phyloP scores from a whole-genome alignment of 1,140 invertebrate species.

The Chlorops oryzae region DNA sequence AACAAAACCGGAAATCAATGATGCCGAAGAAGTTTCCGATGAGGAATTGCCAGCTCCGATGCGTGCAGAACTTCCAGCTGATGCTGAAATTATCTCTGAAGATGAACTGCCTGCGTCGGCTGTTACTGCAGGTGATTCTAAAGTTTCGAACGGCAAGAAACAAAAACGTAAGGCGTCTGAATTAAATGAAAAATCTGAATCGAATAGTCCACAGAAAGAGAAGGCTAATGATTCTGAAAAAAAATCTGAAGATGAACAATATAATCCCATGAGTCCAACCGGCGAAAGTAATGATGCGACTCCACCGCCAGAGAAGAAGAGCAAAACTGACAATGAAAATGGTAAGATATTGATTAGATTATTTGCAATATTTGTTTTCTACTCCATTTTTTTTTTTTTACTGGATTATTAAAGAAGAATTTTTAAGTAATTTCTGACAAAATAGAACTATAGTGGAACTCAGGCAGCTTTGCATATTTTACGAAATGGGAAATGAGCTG shows the following conservation, averaged over 20 bases:
- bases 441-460: too few species aligned
- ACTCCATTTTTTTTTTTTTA: too few species aligned
- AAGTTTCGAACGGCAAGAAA: constrained; percentile 46
- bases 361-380: not conserved
- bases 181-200: constrained; percentile 54
- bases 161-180: constrained; percentile 54
- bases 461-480: too few species aligned
- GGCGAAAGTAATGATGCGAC: constrained; percentile 63
- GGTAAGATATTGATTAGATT: constrained; percentile 1
- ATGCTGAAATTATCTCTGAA: constrained; percentile 76
- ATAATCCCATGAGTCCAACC: constrained; percentile 72
- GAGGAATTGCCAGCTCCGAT: constrained; percentile 70
- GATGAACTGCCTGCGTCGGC: constrained; percentile 64
- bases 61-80: constrained; percentile 67
- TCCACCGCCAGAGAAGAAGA: constrained; percentile 62
- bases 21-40: constrained; percentile 63
- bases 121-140: too few species aligned
- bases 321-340: constrained; percentile 51
- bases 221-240: constrained; percentile 25
- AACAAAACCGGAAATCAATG: constrained; percentile 42
- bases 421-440: too few species aligned
- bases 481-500: too few species aligned
- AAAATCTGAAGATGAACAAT: constrained; percentile 52
- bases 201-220: constrained; percentile 24
- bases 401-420: too few species aligned